Evolutionary conservation across 2,888 invertebrate genomes (phyloP).

Genomic region (Tipula lateralis): DNA sequence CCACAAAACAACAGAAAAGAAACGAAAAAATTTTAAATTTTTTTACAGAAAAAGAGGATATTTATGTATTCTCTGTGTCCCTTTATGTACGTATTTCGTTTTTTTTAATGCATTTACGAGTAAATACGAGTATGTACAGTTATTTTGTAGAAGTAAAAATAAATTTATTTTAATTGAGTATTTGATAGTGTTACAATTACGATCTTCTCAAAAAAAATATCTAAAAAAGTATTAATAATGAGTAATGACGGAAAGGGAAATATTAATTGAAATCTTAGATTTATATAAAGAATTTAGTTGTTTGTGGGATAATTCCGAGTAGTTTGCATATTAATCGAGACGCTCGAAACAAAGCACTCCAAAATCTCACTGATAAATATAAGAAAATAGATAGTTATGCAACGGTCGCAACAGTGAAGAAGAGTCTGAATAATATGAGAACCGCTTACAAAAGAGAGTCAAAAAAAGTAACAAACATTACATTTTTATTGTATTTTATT

Average conservation of each 20-base stretch:
- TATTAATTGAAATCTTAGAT: background rate
- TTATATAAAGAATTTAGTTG: background rate
- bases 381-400: background rate
- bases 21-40: background rate
- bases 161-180: background rate
- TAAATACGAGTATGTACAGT: background rate
- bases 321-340: background rate
- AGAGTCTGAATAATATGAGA: background rate
- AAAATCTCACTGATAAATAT: background rate
- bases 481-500: no score
- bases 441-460: background rate
- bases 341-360: background rate
- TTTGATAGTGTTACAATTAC: background rate
- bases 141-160: background rate
- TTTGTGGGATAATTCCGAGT: background rate
- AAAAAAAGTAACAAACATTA: background rate
- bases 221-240: no score
- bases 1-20: no score
- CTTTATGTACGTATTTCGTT: background rate
- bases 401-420: background rate
- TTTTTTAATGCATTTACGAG: background rate
- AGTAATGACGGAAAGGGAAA: background rate
- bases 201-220: no score
- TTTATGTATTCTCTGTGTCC: background rate
- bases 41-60: background rate